Evolutionary conservation across 2,797 vertebrate genomes (phyloP).

Genomic region (Centroberyx gerrardi): DNA sequence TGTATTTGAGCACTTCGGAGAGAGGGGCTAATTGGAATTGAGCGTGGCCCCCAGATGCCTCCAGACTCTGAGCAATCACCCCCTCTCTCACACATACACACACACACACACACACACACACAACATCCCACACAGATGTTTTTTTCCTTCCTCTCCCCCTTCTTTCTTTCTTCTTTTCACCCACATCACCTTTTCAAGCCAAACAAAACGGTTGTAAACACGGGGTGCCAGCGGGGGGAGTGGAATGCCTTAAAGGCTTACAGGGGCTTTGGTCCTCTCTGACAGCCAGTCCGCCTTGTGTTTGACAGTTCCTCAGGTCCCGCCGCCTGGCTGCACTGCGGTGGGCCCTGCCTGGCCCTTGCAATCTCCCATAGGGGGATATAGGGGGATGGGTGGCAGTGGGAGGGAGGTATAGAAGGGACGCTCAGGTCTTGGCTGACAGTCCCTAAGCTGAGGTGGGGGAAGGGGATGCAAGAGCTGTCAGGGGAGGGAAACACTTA

Average conservation of each 20-base stretch:
- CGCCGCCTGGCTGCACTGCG: conserved; percentile 70
- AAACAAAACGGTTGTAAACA: conserved; percentile 86
- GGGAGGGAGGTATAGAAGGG: conserved; percentile 46
- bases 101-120: conserved; percentile 19
- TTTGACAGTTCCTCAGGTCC: conserved; percentile 81
- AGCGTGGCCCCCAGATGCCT: conserved; percentile 78
- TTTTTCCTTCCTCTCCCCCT: conserved; percentile 50
- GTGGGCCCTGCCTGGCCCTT: conserved; percentile 76
- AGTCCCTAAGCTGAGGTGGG: conserved; percentile 35
- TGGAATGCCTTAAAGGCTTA: conserved; percentile 84
- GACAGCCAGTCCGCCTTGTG: conserved; percentile 81
- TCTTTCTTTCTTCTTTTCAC: conserved; percentile 72
- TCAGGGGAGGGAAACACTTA: conserved; percentile 13
- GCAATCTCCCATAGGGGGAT: conserved; percentile 62
- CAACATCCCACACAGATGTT: conserved; percentile 75
- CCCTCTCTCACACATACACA: conserved; percentile 1
- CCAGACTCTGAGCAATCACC: conserved; percentile 66
- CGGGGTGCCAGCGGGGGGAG: conserved; percentile 79
- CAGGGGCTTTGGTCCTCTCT: conserved; percentile 75
- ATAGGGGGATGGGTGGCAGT: conserved; percentile 59
- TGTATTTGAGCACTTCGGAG: conserved; percentile 67
- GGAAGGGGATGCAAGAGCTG: conserved; percentile 19
- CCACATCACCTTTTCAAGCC: conserved; percentile 84
- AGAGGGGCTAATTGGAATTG: conserved; percentile 78
- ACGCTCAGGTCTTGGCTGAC: conserved; percentile 62